Evolutionary conservation across 2,888 invertebrate genomes (phyloP), one percentile per base, ranked within the genome.

Genomic region (Lasioglossum vierecki): DNA sequence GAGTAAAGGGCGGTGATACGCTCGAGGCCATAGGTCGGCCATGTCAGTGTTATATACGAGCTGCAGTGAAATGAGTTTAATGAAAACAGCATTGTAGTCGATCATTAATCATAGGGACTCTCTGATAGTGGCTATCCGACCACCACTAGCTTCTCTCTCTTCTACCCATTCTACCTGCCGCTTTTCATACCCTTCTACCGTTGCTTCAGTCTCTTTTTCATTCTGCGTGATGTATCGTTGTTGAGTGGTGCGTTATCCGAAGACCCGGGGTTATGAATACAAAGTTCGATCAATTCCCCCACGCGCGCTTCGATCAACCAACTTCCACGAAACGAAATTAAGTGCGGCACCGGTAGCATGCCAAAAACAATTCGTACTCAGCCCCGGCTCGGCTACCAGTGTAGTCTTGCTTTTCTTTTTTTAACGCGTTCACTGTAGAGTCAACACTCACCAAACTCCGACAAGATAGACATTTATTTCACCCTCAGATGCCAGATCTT

Each of bases 61-160:
- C 91, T 88, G 91, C 90, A 91, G 88, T 94, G 94, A 94, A 95
- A 95, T 94, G 94, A 94, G 93, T 94, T 94, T 94, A 95, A 95
- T 95, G 94, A 95, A 95, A 95, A 95, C 94, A 93, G 93, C 93
- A 95, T 95, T 95, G 94, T 95, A 92, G 90, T 87, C 79, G 92
- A 94, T 93, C 95, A 95, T 95, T 95, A 95, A 95, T 95, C 95
- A 95, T 94, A 92, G 92, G 90, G 89, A 90, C 92, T 92, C 93
- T 93, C 93, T 93, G 94, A 95, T 94, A 94, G 93, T 92, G 92
- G 91, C 92, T 92, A 92, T 93, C 93, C 93, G 91, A 93, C 92
- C 92, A 91, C 92, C 92, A 90, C 90, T 89, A 85, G 85, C 86
- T 68, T 83, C 76, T 77, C 85, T 84, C 76, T 82, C 77, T 79